Conservation (phyloP, 64 coral and sea anemone genomes). For the Pocillopora verrucosa region DNA sequence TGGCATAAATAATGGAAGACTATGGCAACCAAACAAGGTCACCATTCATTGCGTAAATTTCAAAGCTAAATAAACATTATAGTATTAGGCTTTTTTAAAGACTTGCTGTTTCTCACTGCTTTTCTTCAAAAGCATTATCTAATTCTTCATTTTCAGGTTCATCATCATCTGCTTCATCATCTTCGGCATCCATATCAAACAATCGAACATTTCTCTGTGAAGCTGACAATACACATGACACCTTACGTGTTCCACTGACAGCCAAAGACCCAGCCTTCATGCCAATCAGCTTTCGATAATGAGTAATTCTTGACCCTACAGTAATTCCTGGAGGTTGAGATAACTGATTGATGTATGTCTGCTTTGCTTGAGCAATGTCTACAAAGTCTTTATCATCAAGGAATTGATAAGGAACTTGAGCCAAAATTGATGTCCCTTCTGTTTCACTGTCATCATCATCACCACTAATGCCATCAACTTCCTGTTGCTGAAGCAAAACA, state of each 20-base stretch:
- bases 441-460: slow-evolving; percentile 11
- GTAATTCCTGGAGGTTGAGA: slow-evolving; percentile 20
- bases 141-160: slow-evolving; percentile 44
- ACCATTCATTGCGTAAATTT: no score
- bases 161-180: slow-evolving; percentile 81
- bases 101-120: neutral
- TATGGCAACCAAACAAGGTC: no score
- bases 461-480: neutral
- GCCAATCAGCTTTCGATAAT: slow-evolving; percentile 63
- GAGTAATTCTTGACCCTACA: slow-evolving; percentile 65
- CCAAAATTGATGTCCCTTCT: slow-evolving; percentile 35
- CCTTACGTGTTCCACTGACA: slow-evolving; percentile 89
- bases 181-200: slow-evolving; percentile 96
- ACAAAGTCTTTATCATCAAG: slow-evolving; percentile 33
- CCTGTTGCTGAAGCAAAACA: slow-evolving; percentile 53
- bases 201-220: slow-evolving; percentile 56
- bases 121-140: slow-evolving; percentile 12
- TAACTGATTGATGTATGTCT: neutral
- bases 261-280: slow-evolving; percentile 66
- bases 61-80: no score
- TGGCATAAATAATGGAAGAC: no score
- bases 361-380: slow-evolving; percentile 5
- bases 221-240: slow-evolving; percentile 70
- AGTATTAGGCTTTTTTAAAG: no score
- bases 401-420: slow-evolving; percentile 62